Conservation (phyloP, 1,140 invertebrate genomes). For the Trachymyrmex septentrionalis region DNA sequence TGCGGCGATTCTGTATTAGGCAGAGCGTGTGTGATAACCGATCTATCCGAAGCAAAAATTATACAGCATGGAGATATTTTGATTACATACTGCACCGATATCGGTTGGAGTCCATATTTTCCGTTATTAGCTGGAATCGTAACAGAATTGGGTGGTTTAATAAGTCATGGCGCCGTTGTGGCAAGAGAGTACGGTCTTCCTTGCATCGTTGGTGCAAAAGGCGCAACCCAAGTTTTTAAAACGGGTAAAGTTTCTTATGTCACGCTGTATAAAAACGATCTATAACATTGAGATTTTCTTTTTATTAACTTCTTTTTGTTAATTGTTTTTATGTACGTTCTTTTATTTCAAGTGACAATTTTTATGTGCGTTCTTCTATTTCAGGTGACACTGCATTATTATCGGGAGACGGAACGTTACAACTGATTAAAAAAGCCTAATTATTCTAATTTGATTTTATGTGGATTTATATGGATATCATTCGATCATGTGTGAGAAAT, state of each 20-base stretch:
- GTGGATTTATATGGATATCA: too few relatives aligned
- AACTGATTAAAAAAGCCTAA: slow-evolving; percentile 56
- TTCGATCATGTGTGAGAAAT: too few relatives aligned
- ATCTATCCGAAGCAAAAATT: slow-evolving; percentile 85
- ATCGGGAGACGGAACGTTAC: slow-evolving; percentile 61
- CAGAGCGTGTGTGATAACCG: slow-evolving; percentile 90
- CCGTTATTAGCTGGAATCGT: slow-evolving; percentile 93
- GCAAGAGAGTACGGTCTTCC: slow-evolving; percentile 95
- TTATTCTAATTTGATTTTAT: background rate
- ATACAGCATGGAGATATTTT: slow-evolving; percentile 90
- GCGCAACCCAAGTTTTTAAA: slow-evolving; percentile 90
- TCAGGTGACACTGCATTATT: slow-evolving; percentile 73
- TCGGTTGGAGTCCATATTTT: slow-evolving; percentile 96
- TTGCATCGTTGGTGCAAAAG: slow-evolving; percentile 91
- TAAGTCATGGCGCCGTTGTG: slow-evolving; percentile 96
- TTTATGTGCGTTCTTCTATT: background rate
- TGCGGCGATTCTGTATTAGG: slow-evolving; percentile 89
- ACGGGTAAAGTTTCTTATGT: slow-evolving; percentile 87
- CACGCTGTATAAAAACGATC: background rate
- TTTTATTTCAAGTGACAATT: slow-evolving; percentile 53
- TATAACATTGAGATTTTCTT: background rate
- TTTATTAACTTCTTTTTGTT: background rate
- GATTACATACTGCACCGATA: slow-evolving; percentile 93
- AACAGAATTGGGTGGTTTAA: slow-evolving; percentile 94
- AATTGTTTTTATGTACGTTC: background rate